phyloP scores from a whole-genome alignment of 2,797 vertebrate species.

The Pteronotus mesoamericanus region DNA sequence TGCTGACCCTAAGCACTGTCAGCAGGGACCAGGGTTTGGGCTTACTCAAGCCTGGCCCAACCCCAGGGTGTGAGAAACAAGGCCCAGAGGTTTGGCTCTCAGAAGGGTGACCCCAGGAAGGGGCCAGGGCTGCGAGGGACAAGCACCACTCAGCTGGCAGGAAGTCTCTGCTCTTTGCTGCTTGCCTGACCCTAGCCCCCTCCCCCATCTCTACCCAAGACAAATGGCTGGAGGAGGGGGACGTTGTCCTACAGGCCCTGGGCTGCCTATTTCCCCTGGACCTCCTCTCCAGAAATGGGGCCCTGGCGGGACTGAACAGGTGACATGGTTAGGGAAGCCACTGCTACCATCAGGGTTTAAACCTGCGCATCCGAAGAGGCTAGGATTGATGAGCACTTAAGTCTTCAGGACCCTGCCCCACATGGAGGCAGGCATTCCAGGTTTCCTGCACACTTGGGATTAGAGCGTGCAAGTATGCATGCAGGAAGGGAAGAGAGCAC shows the following conservation, averaged over 20 bases:
- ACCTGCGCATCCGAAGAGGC: neutral
- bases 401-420: neutral
- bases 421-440: neutral
- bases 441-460: neutral
- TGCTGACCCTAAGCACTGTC: neutral
- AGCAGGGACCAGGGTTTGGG: neutral
- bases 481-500: neutral
- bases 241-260: neutral
- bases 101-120: constrained; percentile 45
- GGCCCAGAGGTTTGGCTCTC: constrained; percentile 61
- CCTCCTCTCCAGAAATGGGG: neutral
- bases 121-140: constrained; percentile 42
- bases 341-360: neutral
- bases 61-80: constrained; percentile 71
- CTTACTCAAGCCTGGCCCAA: constrained; percentile 56
- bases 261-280: neutral
- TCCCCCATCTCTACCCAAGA: neutral
- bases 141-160: constrained; percentile 41
- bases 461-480: neutral
- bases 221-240: neutral
- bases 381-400: neutral
- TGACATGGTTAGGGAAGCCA: neutral
- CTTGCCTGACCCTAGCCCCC: neutral
- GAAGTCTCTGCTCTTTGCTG: constrained; percentile 34
- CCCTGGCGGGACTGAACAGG: neutral